Conservation (phyloP, 1,140 invertebrate genomes). For the Spodoptera frugiperda region DNA sequence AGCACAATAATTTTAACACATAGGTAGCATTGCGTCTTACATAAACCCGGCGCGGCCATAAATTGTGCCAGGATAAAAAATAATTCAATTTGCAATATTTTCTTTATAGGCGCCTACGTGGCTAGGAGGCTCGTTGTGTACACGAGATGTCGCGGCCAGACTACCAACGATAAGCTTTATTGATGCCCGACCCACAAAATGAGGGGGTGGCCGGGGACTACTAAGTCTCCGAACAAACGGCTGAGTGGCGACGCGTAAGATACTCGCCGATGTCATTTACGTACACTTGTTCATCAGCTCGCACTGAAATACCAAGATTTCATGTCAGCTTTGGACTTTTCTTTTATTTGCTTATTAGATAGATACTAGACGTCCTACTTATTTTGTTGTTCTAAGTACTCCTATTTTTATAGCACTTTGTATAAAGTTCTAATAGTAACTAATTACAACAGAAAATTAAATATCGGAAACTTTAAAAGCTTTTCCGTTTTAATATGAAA, state of each 20-base stretch:
- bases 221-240: slow-evolving; percentile 31
- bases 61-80: slow-evolving; percentile 25
- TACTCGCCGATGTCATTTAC: slow-evolving; percentile 26
- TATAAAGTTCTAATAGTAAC: not conserved
- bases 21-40: slow-evolving; percentile 4
- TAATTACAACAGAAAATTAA: not conserved
- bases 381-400: not conserved
- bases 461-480: not conserved
- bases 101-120: slow-evolving; percentile 29
- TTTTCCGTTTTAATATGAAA: not conserved
- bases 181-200: slow-evolving; percentile 50
- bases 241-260: slow-evolving; percentile 13
- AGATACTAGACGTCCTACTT: not conserved
- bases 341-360: not conserved
- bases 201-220: slow-evolving; percentile 27
- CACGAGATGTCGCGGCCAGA: slow-evolving; percentile 35
- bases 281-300: slow-evolving; percentile 13
- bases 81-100: slow-evolving; percentile 46
- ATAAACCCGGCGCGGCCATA: not conserved
- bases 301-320: slow-evolving; percentile 32
- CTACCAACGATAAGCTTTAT: slow-evolving; percentile 51
- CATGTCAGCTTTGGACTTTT: not conserved
- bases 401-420: not conserved
- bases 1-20: slow-evolving; percentile 25
- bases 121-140: slow-evolving; percentile 25